Base-by-base conservation (phyloP, 2,888 invertebrate genomes). In the Caenorhabditis parvicauda region DNA sequence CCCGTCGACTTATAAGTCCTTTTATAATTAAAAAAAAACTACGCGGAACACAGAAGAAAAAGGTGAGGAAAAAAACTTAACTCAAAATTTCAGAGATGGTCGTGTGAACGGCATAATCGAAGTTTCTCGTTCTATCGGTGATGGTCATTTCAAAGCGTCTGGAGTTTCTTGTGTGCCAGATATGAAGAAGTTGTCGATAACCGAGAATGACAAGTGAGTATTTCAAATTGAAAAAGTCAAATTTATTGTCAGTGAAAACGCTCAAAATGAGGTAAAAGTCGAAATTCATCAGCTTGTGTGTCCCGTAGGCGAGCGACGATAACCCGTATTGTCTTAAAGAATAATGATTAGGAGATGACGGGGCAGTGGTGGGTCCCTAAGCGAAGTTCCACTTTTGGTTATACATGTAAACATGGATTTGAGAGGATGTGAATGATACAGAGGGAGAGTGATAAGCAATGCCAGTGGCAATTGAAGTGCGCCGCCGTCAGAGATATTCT, bases 121-220 rank as follows among this genome's bases (percentile, higher is more conserved):
- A 74, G 84, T 85, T 29, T 84, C 85, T 2, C 76, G 85, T 19
- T 84, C 85, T 3, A 82, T 85, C 32, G 85, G 85, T 9, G 85
- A 85, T 72, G 84, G 84, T 1, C 84, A 83, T 38, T 84, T 83
- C 74, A 85, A 86, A 69, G 82, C 82, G 9, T 79, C 82, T 54
- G 85, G 85, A n/a, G 82, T 86, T 22, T 81, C 79, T 6, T 82
- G 82, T 72, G 57, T 82, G 9, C 85, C 85, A 4, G 84, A 84
- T 68, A 76, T 86, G 39, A 84, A 83, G 65, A 81, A 83, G 59
- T 83, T 84, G 72, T 82, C 82, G 56, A 72, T 85, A 0, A 83
- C 83, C 14, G 75, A 77, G 14, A 74, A 82, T 60, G 85, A 85
- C 70, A 81, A 80, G 84, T 84, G 57, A 64, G 69, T 67, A 24